A percentile compares a stretch with the other conserved stretches of the same genome.
These are phyloP conservation scores for Fulmarus glacialis DNA, from an alignment of 2,113 vertebrate genomes.

Conservation along the genomic window DNA sequence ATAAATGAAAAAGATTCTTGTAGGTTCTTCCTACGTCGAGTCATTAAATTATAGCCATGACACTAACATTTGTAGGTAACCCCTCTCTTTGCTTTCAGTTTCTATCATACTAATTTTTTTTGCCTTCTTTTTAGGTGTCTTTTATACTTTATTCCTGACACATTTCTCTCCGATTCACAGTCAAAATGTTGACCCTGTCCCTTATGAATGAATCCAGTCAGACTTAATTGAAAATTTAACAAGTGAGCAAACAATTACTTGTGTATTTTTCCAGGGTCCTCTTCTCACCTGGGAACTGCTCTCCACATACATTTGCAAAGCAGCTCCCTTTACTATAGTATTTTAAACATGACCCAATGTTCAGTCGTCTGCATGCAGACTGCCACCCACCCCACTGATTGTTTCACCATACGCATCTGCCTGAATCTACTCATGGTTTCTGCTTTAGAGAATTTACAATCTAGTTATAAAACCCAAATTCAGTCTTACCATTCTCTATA, in stretches of 20 bases:
- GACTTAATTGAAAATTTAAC: slow-evolving; percentile 13
- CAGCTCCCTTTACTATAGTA: not conserved
- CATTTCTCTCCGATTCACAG: not conserved
- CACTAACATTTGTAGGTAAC: not conserved
- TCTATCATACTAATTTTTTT: not conserved
- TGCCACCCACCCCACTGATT: not conserved
- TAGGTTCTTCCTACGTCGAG: not conserved
- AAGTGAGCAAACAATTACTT: slow-evolving; percentile 21
- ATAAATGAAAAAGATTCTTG: not conserved
- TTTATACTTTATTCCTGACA: not conserved
- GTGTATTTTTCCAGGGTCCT: not conserved
- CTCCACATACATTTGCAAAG: not conserved
- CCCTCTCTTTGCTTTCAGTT: not conserved
- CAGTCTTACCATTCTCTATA: not conserved
- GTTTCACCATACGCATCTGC: not conserved
- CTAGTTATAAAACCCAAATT: not conserved
- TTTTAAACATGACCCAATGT: not conserved
- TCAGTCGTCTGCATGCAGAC: accelerated
- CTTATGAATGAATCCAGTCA: not conserved
- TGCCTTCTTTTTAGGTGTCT: not conserved
- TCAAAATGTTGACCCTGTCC: not conserved
- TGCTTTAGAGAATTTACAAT: not conserved
- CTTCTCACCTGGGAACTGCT: not conserved
- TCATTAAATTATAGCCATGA: not conserved
- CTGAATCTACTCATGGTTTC: not conserved